Evolutionary conservation across 2,113 vertebrate species (phyloP).

Genomic region (Dromaius novaehollandiae): DNA sequence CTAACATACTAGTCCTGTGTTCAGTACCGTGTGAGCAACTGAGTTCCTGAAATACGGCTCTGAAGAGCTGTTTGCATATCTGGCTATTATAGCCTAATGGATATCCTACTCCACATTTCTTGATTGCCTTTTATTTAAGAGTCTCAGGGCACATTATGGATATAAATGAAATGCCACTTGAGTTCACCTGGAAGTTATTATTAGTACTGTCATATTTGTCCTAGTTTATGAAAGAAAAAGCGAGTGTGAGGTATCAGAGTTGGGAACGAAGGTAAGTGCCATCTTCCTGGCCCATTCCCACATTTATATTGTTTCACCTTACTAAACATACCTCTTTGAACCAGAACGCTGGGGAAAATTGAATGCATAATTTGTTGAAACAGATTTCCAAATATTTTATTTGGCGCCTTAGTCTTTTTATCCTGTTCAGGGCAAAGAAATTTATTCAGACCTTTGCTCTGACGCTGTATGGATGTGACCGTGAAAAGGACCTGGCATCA

Average conservation of each 20-base stretch:
- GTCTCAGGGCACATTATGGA: neutral
- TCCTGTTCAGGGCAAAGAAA: neutral
- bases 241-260: neutral
- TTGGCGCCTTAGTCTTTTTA: neutral
- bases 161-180: neutral
- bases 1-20: neutral
- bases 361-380: neutral
- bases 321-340: neutral
- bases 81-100: neutral
- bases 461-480: neutral
- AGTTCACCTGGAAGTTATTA: neutral
- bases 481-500: neutral
- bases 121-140: neutral
- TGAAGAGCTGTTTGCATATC: neutral
- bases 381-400: neutral
- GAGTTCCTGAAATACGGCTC: neutral
- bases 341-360: neutral
- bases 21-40: neutral
- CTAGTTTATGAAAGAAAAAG: neutral
- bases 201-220: neutral
- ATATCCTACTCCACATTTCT: neutral
- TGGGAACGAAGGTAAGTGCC: neutral
- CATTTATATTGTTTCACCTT: neutral
- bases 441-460: neutral
- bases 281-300: fast-evolving